Evolutionary conservation across 1,140 invertebrate species (phyloP).

Genomic region (Camponotus pennsylvanicus): DNA sequence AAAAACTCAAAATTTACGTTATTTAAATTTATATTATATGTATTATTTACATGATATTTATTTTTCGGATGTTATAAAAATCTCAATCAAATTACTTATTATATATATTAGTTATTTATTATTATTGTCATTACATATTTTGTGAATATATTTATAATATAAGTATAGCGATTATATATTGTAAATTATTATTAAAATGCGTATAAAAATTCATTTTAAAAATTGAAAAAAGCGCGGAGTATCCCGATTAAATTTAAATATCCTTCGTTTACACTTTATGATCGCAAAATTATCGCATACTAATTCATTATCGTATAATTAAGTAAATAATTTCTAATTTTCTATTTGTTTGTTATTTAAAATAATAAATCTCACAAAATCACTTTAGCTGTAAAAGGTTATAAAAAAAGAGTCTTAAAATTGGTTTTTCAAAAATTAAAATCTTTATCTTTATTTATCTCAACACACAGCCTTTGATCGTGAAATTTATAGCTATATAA

Average conservation of each 20-base stretch:
- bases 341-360: constrained; percentile 11
- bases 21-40: too few relatives aligned
- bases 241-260: constrained; percentile 57
- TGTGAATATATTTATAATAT: not conserved
- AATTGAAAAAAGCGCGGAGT: constrained; percentile 12
- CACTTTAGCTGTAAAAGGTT: not conserved
- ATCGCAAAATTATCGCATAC: constrained; percentile 50
- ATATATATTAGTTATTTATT: too few relatives aligned
- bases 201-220: constrained; percentile 32
- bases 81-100: not conserved
- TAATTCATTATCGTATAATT: constrained; percentile 23
- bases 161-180: not conserved
- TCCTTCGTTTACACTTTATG: constrained; percentile 40
- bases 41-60: not conserved
- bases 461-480: not conserved
- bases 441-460: not conserved
- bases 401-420: not conserved
- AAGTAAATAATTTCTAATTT: constrained; percentile 13
- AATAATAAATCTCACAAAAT: constrained; percentile 10
- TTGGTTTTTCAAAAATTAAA: not conserved
- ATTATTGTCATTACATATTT: not conserved
- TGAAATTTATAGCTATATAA: not conserved
- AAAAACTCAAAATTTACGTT: too few relatives aligned
- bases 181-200: not conserved
- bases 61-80: not conserved